Conservation (phyloP, 2,888 invertebrate genomes). For the Chironomus tentans region DNA sequence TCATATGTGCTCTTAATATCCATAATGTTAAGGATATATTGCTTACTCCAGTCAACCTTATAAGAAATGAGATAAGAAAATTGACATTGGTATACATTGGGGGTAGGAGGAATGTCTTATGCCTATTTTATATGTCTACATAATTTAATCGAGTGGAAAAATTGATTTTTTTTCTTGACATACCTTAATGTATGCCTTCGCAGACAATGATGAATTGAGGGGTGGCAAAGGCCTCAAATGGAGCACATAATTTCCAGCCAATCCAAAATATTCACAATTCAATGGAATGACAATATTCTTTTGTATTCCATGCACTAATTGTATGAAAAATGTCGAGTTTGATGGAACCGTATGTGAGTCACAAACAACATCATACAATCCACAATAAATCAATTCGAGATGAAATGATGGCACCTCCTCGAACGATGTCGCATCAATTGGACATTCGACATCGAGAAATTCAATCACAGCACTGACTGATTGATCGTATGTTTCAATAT, state of each 20-base stretch:
- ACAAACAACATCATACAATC: slow-evolving; percentile 63
- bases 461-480: slow-evolving; percentile 65
- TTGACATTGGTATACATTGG: background rate
- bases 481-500: slow-evolving; percentile 66
- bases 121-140: background rate
- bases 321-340: slow-evolving; percentile 54
- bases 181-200: slow-evolving; percentile 61
- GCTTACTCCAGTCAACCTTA: slow-evolving; percentile 75
- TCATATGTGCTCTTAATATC: slow-evolving; percentile 76
- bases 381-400: slow-evolving; percentile 72
- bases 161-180: slow-evolving; percentile 24
- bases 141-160: slow-evolving; percentile 13
- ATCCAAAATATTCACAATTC: slow-evolving; percentile 70
- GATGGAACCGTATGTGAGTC: slow-evolving; percentile 46
- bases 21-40: slow-evolving; percentile 69
- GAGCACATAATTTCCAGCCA: slow-evolving; percentile 72
- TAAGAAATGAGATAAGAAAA: slow-evolving; percentile 29
- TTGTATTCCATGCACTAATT: slow-evolving; percentile 65
- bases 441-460: slow-evolving; percentile 64
- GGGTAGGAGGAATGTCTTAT: background rate
- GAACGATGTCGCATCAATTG: slow-evolving; percentile 49
- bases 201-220: slow-evolving; percentile 54
- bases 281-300: slow-evolving; percentile 58
- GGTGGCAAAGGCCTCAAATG: slow-evolving; percentile 58
- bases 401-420: slow-evolving; percentile 56